Base-by-base conservation (phyloP, 2,888 invertebrate species). In the Tinea pellionella region DNA sequence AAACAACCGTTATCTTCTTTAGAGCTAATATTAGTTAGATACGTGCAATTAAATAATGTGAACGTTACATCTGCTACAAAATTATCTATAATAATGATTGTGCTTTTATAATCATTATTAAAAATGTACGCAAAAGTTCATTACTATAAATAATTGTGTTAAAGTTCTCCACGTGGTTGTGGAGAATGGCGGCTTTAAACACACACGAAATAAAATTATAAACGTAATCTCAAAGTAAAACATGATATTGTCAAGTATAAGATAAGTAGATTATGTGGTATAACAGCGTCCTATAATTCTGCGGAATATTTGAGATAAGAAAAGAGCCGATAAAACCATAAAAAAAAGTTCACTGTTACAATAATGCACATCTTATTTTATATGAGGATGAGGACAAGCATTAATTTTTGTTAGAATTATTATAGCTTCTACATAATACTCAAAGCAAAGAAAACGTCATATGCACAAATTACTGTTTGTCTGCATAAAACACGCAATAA, bases 221-320 rank as follows among this genome's bases (percentile, higher is more conserved):
- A 12, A 41, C n/a, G 12, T 47, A 47, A 47, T 47, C 47, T 47
- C n/a, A 47, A 37, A 37, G 37, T 37, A 37, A 37, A 37, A 47
- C 16, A 47, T 47, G 47, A 47, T 47, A 47, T 47, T 47, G 47
- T 47, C 47, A 47, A 47, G 37, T 37, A 9, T 37, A 37, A 15
- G 47, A 47, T 47, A 47, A 47, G 47, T 47, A 47, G 47, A 47
- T 47, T 47, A 47, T 15, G n/a, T 37, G 37, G 9, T 47, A 47
- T 47, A 13, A 47, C 47, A 47, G 47, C 47, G 13, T 47, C 47
- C 16, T 2, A 47, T 1, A 47, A 15, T 15, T 42, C 13, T 6
- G 6, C 42, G 42, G 42, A 42, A 12, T 16, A 47, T 47, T n/a
- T 47, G 15, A 47, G 47, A 47, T 47, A 47, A 16, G 2, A 37